Conservation (phyloP, 2,113 vertebrate genomes). For the Sceloporus undulatus region DNA sequence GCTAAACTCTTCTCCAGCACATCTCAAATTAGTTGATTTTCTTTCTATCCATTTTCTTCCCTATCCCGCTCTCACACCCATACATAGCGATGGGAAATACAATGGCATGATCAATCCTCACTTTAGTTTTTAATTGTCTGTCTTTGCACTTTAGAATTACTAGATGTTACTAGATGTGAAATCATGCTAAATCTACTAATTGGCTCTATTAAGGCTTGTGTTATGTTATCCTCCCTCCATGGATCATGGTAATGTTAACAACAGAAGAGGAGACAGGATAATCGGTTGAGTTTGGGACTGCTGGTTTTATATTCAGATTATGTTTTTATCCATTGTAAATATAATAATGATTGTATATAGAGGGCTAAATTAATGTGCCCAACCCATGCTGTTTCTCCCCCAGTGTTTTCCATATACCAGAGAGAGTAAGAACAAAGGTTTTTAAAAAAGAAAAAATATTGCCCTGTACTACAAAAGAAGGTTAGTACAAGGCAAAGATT, state of each 20-base stretch:
- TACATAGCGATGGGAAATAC: too few species aligned
- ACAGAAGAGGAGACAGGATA: neutral
- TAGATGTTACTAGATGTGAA: neutral
- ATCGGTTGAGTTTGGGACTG: neutral
- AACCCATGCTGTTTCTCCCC: neutral
- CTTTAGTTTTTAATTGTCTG: too few species aligned
- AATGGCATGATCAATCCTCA: too few species aligned
- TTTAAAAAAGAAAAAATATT: too few species aligned
- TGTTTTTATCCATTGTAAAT: slow-evolving; percentile 2
- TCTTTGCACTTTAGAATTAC: too few species aligned
- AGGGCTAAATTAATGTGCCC: neutral
- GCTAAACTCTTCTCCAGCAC: too few species aligned
- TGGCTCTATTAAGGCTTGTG: neutral
- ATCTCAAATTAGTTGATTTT: too few species aligned
- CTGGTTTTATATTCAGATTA: neutral
- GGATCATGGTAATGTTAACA: neutral
- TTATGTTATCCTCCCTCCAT: neutral
- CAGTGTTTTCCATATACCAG: neutral
- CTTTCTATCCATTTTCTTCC: too few species aligned
- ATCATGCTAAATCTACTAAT: neutral
- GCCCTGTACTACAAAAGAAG: too few species aligned
- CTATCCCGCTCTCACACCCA: too few species aligned
- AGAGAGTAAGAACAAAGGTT: neutral
- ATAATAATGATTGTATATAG: neutral
- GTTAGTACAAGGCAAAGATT: too few species aligned